Evolutionary conservation across 2,888 invertebrate genomes (phyloP).

Genomic region (Drosophila longiperda): DNA sequence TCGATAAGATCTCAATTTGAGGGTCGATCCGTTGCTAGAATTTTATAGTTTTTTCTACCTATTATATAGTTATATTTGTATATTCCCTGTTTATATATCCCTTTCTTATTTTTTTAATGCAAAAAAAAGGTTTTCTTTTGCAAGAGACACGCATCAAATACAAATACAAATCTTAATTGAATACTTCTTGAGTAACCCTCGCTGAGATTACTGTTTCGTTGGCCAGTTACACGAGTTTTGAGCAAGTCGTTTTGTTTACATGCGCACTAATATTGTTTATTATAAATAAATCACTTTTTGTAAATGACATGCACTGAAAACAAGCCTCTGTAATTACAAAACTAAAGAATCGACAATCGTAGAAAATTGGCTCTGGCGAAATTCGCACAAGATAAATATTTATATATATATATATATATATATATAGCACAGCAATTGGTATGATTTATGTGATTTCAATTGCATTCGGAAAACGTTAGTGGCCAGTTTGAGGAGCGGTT

Average conservation of each 20-base stretch:
- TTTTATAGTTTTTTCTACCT: not conserved
- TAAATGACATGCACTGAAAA: conserved; percentile 50
- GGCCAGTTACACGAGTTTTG: conserved; percentile 36
- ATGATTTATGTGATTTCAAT: conserved; percentile 57
- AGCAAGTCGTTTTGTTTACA: conserved; percentile 60
- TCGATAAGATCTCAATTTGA: conserved; percentile 27
- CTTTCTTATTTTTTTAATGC: not conserved
- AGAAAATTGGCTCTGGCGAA: conserved; percentile 45
- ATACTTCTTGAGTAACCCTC: conserved; percentile 22
- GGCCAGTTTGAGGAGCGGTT: conserved; percentile 21
- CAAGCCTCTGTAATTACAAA: conserved; percentile 56
- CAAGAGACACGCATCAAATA: not conserved
- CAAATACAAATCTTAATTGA: not conserved
- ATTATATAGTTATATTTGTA: not conserved
- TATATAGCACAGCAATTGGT: conserved; percentile 25
- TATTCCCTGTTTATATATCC: not conserved
- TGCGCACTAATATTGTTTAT: conserved; percentile 60
- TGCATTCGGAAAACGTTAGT: conserved; percentile 11
- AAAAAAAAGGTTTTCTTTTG: not conserved
- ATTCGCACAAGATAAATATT: conserved; percentile 33
- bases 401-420: conserved; percentile 11
- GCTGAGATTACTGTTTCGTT: not conserved
- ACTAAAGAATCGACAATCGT: conserved; percentile 8
- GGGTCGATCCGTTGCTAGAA: conserved; percentile 15
- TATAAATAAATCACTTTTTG: conserved; percentile 67